Base-by-base conservation (phyloP, 2,888 invertebrate genomes). In the Caenorhabditis wallacei region DNA sequence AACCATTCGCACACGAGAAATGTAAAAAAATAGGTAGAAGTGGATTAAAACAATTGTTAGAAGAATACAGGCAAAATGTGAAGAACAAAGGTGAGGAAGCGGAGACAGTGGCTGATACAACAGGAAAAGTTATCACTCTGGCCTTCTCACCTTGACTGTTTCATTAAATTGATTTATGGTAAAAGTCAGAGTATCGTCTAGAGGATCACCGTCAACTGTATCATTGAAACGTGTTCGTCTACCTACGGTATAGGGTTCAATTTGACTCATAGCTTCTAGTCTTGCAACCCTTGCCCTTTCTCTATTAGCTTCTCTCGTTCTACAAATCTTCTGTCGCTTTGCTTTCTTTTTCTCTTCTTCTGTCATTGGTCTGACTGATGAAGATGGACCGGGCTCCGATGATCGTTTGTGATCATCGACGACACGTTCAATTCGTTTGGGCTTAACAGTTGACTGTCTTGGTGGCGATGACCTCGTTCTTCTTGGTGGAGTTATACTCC, bases 131-230 rank as follows among this genome's bases (percentile, higher is more conserved):
- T 18, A 48, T 2, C 46, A 48, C 46, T 13, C 7, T 5, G 4
- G 26, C 24, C 53, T 24, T 24, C 53, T 56, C 56, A 56, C 56
- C 56, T 56, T 56, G n/a, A 54, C 54, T 54, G 56, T n/a, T 24
- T 30, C 8, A 54, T 26, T 10, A 54, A 54, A 54, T 16, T 54
- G 13, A 16, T 24, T 54, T 26, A 54, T 24, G 2, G 54, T 54
- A 54, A 5, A 54, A 4, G 10, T 30, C 30, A 35, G n/a, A n/a
- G 35, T 30, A n/a, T 35, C 35, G 35, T 56, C 16, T 26, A 56
- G n/a, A 3, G 30, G 35, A n/a, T 56, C 56, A n/a, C 10, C 1
- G 0, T 8, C 56, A 24, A 10, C 2, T 13, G 18, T 2, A 2
- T 35, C 56, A 56, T 10, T 8, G 8, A 11, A 16, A 22, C 56